These are phyloP conservation scores for Brenthis daphne DNA, from an alignment of 2,888 invertebrate species.

Conservation along the genomic window DNA sequence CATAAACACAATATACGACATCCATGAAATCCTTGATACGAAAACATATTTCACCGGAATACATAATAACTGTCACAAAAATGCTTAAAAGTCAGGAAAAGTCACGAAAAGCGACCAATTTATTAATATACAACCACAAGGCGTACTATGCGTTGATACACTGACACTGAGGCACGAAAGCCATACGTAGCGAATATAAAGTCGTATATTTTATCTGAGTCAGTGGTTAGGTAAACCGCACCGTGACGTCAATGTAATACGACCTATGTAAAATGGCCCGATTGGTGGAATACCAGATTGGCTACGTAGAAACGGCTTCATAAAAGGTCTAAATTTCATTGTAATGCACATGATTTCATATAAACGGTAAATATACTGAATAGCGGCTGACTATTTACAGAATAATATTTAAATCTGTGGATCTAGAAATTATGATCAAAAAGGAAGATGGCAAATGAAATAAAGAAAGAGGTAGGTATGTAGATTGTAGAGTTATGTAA, in stretches of 20 bases:
- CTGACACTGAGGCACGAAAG: conserved; percentile 57
- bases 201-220: conserved; percentile 45
- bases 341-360: background rate
- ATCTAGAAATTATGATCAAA: too few relatives aligned
- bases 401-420: too few relatives aligned
- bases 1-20: conserved; percentile 71
- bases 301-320: conserved; percentile 14
- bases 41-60: conserved; percentile 63
- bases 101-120: conserved; percentile 19
- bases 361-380: too few relatives aligned
- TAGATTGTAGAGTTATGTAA: too few relatives aligned
- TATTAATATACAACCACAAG: conserved; percentile 25
- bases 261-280: conserved; percentile 47
- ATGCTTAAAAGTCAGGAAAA: conserved; percentile 23
- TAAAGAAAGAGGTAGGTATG: too few relatives aligned
- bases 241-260: conserved; percentile 59
- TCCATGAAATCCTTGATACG: conserved; percentile 72
- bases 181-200: conserved; percentile 59
- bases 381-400: too few relatives aligned
- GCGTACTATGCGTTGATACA: conserved; percentile 42
- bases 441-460: too few relatives aligned
- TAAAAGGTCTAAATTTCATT: conserved; percentile 8
- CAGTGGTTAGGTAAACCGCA: conserved; percentile 53
- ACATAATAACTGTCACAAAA: conserved; percentile 50
- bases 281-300: conserved; percentile 53